Evolutionary conservation across 2,113 vertebrate genomes (phyloP).

Genomic region (Ochotona princeps): DNA sequence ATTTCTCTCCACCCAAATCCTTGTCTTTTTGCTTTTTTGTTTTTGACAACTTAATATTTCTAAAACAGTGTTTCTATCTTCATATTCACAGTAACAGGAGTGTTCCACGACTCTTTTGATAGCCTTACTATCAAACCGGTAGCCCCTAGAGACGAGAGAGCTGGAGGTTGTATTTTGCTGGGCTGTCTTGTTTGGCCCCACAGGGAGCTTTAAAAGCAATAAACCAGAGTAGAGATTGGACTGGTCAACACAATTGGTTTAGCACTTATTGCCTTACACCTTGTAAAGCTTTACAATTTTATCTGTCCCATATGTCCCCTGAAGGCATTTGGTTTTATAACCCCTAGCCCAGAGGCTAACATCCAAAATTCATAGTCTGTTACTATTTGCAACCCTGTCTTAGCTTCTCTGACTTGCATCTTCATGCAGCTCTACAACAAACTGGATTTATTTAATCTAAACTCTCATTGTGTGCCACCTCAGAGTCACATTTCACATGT

Average conservation of each 20-base stretch:
- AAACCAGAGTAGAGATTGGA: neutral
- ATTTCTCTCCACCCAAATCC: neutral
- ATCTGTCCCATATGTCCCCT: conserved; percentile 24
- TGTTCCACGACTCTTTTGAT: neutral
- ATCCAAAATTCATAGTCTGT: conserved; percentile 40
- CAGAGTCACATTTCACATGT: neutral
- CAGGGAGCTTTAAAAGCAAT: conserved; percentile 41
- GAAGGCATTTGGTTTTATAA: conserved; percentile 60
- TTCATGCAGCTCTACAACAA: neutral
- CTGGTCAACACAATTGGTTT: conserved; percentile 50
- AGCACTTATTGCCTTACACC: conserved; percentile 36
- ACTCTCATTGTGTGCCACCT: neutral
- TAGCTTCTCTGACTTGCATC: conserved; percentile 18
- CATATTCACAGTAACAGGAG: neutral
- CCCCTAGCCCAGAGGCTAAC: conserved; percentile 13
- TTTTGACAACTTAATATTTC: conserved; percentile 31
- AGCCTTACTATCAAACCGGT: neutral
- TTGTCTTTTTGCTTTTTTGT: neutral
- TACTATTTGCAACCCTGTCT: neutral
- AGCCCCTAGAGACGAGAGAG: conserved; percentile 2
- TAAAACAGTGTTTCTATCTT: neutral
- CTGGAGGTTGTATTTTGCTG: neutral
- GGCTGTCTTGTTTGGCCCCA: conserved; percentile 15
- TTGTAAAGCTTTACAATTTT: conserved; percentile 42
- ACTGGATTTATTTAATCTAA: conserved; percentile 38